Conservation (phyloP, 2,113 vertebrate genomes). For the Odobenus rosmarus region DNA sequence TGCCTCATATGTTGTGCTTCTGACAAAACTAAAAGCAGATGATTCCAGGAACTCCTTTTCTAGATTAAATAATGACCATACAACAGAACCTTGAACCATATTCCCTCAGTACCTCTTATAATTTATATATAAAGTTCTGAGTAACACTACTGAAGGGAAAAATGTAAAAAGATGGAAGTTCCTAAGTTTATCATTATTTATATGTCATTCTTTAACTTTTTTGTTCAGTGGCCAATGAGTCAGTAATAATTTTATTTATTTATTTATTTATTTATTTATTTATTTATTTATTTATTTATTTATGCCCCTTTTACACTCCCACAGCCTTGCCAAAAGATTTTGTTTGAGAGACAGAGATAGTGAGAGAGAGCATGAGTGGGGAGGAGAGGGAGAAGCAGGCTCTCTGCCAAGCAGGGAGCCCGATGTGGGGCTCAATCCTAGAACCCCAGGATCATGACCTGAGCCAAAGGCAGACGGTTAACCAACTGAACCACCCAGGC, state of each 20-base stretch:
- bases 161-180: not conserved
- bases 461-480: not conserved
- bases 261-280: no score
- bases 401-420: no score
- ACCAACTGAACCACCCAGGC: not conserved
- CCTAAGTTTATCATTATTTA: not conserved
- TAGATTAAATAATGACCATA: not conserved
- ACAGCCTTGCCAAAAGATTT: no score
- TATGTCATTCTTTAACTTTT: not conserved
- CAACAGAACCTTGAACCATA: not conserved
- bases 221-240: not conserved
- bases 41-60: not conserved
- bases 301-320: no score
- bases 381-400: no score
- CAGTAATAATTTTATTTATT: not conserved
- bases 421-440: no score
- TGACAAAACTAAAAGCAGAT: not conserved
- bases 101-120: not conserved
- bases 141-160: not conserved
- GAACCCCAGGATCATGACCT: no score
- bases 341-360: no score
- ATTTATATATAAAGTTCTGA: constrained; percentile 32
- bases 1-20: not conserved
- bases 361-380: no score
- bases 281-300: not conserved